A percentile compares a stretch with the other conserved stretches of the same genome.
Conservation (phyloP, 2,797 vertebrate genomes). For the Mastacembelus armatus region DNA sequence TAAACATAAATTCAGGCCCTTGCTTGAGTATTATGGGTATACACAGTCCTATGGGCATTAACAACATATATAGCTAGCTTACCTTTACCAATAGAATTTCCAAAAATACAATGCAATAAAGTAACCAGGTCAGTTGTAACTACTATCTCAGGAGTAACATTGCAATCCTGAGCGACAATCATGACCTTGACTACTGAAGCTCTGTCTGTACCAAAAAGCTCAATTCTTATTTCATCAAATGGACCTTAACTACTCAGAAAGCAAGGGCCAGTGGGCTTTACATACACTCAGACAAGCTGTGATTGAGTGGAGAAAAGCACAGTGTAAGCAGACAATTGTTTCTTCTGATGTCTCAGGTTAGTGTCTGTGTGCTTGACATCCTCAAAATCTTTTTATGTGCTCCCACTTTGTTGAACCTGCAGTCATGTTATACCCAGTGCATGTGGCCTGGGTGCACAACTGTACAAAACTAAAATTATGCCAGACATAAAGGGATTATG, state of each 20-base stretch:
- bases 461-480: neutral
- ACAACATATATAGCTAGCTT: neutral
- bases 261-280: neutral
- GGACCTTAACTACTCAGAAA: too few species aligned
- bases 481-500: too few species aligned
- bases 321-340: neutral
- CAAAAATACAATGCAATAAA: too few species aligned
- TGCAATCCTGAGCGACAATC: neutral
- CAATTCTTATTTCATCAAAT: too few species aligned
- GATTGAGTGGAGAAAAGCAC: neutral
- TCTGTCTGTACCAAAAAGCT: too few species aligned
- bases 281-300: neutral
- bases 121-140: too few species aligned
- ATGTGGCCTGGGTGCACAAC: too few species aligned
- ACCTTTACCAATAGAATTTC: too few species aligned
- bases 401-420: neutral
- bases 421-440: neutral
- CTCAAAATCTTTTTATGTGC: neutral
- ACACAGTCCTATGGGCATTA: neutral
- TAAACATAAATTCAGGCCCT: too few species aligned
- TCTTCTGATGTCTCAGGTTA: neutral
- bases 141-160: too few species aligned
- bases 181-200: too few species aligned
- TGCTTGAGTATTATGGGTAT: too few species aligned
- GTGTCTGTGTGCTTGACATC: neutral